Evolutionary conservation across 2,113 vertebrate genomes (phyloP).

Genomic region (Pipa parva): DNA sequence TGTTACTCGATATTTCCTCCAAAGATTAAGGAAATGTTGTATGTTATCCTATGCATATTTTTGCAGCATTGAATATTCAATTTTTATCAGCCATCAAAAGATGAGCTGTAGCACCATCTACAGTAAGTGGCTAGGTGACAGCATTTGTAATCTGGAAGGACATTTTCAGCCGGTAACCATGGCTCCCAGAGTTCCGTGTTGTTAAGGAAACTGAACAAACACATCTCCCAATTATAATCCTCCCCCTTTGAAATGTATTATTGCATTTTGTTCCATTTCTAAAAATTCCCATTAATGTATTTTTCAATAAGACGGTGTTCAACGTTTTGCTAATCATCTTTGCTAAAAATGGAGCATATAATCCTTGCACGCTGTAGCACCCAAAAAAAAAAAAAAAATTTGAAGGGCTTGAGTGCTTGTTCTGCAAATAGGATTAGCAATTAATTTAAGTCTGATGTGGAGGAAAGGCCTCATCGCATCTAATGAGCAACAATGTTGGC

Average conservation of each 20-base stretch:
- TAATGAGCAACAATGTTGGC: slow-evolving; percentile 26
- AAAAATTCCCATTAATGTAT: slow-evolving; percentile 27
- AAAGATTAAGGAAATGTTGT: slow-evolving; percentile 13
- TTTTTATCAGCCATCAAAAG: not conserved
- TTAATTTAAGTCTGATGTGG: slow-evolving; percentile 37
- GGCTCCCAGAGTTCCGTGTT: slow-evolving; percentile 18
- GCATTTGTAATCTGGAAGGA: not conserved
- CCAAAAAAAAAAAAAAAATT: slow-evolving; percentile 41
- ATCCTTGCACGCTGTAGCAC: slow-evolving; percentile 35
- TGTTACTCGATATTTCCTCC: slow-evolving; percentile 32
- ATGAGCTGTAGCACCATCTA: slow-evolving; percentile 25
- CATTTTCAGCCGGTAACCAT: slow-evolving; percentile 26
- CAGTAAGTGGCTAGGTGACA: not conserved
- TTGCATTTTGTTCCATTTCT: not conserved
- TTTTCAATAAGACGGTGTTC: slow-evolving; percentile 23
- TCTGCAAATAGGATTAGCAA: slow-evolving; percentile 42
- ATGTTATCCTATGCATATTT: slow-evolving; percentile 12
- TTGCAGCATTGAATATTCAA: not conserved
- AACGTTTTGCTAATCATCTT: slow-evolving; percentile 28
- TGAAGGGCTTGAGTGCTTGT: slow-evolving; percentile 37
- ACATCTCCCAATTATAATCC: slow-evolving; percentile 30
- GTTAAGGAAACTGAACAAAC: slow-evolving; percentile 40
- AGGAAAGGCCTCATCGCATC: slow-evolving; percentile 21
- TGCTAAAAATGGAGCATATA: slow-evolving; percentile 31
- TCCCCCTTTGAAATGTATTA: slow-evolving; percentile 29